Conservation (phyloP, 1,140 invertebrate genomes). For the Saccostrea cuccullata region DNA sequence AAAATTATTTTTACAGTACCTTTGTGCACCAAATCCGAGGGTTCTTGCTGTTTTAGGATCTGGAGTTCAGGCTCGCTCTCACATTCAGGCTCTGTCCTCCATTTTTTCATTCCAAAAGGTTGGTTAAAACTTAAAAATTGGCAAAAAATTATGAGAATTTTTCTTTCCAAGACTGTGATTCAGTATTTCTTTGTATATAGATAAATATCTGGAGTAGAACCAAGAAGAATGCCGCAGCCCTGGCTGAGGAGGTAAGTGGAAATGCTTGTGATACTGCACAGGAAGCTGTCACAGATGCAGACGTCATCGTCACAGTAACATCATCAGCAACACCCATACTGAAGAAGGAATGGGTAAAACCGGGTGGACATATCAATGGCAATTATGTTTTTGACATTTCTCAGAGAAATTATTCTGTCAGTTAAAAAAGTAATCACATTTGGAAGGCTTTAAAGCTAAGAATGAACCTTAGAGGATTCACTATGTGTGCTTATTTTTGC, state of each 20-base stretch:
- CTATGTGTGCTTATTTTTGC: too few species aligned
- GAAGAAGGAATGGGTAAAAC: constrained; percentile 80
- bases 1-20: constrained; percentile 58
- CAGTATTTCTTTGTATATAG: constrained; percentile 60
- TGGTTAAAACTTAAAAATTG: constrained; percentile 14
- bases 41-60: constrained; percentile 82
- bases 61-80: constrained; percentile 81
- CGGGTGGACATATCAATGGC: constrained; percentile 81
- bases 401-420: background rate
- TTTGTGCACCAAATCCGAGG: constrained; percentile 61
- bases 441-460: too few species aligned
- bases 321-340: constrained; percentile 78
- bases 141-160: too few species aligned
- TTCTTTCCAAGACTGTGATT: too few species aligned
- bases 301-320: constrained; percentile 82
- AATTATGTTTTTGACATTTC: background rate
- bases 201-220: constrained; percentile 82
- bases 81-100: constrained; percentile 80
- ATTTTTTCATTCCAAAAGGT: constrained; percentile 81
- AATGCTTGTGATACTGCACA: constrained; percentile 70
- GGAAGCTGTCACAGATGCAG: constrained; percentile 80
- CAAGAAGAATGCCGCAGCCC: constrained; percentile 75
- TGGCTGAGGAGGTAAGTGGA: constrained; percentile 76
- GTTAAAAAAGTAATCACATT: too few species aligned
- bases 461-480: too few species aligned